These are phyloP conservation scores for Trypoxylon attenuatum DNA, from an alignment of 2,888 invertebrate species.

Conservation along the genomic window DNA sequence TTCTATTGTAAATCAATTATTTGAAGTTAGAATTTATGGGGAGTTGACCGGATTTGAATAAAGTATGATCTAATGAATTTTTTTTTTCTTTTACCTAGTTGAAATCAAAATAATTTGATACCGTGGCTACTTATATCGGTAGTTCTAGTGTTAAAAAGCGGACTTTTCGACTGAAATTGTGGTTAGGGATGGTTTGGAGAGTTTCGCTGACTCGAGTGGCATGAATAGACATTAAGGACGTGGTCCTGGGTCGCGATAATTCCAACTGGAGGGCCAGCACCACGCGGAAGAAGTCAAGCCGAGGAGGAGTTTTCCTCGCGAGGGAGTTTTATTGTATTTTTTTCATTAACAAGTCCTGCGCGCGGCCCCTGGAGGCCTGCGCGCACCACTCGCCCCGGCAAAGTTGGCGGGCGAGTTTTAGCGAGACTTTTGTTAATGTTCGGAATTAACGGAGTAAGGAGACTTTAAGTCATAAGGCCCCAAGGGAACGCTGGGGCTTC, in stretches of 20 bases:
- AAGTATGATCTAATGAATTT: no score
- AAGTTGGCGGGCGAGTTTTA: slow-evolving; percentile 72
- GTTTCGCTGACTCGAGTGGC: no score
- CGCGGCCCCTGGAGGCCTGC: slow-evolving; percentile 62
- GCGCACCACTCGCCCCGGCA: no score
- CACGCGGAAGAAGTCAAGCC: slow-evolving; percentile 14
- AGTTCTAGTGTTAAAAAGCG: no score
- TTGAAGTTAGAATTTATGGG: no score
- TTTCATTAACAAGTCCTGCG: slow-evolving; percentile 73
- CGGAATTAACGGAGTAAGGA: slow-evolving; percentile 74
- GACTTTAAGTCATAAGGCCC: slow-evolving; percentile 74
- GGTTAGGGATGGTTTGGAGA: no score
- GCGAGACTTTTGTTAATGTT: slow-evolving; percentile 75
- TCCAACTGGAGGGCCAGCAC: slow-evolving; percentile 17
- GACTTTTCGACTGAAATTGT: no score
- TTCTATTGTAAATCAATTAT: no score
- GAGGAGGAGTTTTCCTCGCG: slow-evolving; percentile 50
- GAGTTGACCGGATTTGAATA: no score
- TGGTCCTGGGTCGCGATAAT: slow-evolving; percentile 19
- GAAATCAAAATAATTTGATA: no score
- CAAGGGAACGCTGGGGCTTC: slow-evolving; percentile 68
- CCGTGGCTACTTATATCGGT: no score
- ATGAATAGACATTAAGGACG: not conserved
- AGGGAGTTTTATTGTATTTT: slow-evolving; percentile 72
- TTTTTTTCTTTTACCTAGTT: no score